Percentiles rank a stretch among this genome's conserved stretches.
Conservation (phyloP, 2,888 invertebrate genomes). For the Trissonchulus latispiculum region DNA sequence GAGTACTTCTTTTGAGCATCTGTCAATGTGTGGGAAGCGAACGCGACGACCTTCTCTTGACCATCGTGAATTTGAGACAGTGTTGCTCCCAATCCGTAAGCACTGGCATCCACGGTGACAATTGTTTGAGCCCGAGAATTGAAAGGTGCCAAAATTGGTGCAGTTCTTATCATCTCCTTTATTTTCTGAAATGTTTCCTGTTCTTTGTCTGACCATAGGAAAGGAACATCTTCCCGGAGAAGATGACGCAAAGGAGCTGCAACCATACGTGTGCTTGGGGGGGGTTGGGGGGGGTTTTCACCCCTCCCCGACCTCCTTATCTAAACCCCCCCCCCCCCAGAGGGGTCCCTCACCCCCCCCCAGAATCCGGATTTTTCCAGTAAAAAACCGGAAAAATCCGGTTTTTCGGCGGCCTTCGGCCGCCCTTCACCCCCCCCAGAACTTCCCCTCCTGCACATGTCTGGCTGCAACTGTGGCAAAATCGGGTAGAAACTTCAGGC, state of each 20-base stretch:
- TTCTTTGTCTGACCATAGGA: not conserved
- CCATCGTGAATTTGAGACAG: not conserved
- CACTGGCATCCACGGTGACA: not conserved
- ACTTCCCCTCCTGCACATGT: too few relatives aligned
- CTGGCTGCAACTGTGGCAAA: not conserved
- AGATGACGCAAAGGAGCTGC: not conserved
- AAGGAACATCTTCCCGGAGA: not conserved
- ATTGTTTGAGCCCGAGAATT: not conserved
- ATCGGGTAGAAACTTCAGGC: not conserved
- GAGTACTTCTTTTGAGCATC: not conserved
- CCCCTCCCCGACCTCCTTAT: too few relatives aligned
- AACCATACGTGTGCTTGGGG: too few relatives aligned
- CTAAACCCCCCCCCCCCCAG: too few relatives aligned
- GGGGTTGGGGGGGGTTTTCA: too few relatives aligned
- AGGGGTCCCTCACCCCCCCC: too few relatives aligned
- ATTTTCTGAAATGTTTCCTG: not conserved
- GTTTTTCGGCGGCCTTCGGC: too few relatives aligned
- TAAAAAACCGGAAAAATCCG: too few relatives aligned
- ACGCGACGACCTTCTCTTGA: not conserved
- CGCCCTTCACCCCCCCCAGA: too few relatives aligned
- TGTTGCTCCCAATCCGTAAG: not conserved
- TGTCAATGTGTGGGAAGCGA: not conserved
- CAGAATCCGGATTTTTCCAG: too few relatives aligned
- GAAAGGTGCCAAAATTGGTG: not conserved
- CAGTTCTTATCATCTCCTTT: not conserved